Conservation (phyloP, 2,113 vertebrate genomes). For the Trogon surrucura region DNA sequence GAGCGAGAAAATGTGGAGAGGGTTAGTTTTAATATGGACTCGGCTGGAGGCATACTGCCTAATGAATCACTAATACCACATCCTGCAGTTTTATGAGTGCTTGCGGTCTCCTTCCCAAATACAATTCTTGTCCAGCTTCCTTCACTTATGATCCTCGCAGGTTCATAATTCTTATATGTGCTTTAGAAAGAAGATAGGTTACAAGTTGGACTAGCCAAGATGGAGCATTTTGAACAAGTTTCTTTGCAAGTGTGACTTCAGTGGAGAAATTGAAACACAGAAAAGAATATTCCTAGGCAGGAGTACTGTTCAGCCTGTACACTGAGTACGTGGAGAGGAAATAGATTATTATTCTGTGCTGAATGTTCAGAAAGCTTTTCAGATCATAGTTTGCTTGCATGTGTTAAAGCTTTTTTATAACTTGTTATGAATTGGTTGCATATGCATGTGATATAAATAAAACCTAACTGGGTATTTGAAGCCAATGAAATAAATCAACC, state of each 20-base stretch:
- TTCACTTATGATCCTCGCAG: background rate
- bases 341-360: background rate
- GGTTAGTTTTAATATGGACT: background rate
- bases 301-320: background rate
- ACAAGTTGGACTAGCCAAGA: background rate
- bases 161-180: background rate
- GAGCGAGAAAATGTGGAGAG: background rate
- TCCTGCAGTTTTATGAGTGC: background rate
- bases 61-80: background rate
- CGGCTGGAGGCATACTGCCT: background rate
- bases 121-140: background rate
- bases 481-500: background rate
- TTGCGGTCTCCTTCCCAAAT: background rate
- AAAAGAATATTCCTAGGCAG: background rate
- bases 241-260: background rate
- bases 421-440: background rate
- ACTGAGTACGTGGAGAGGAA: background rate
- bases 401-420: background rate
- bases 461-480: background rate
- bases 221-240: background rate
- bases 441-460: constrained; percentile 9
- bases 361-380: background rate
- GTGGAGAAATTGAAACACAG: background rate
- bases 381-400: background rate
- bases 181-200: background rate